These are phyloP conservation scores for Pardalotus punctatus DNA, from an alignment of 2,113 vertebrate genomes.

Conservation along the genomic window DNA sequence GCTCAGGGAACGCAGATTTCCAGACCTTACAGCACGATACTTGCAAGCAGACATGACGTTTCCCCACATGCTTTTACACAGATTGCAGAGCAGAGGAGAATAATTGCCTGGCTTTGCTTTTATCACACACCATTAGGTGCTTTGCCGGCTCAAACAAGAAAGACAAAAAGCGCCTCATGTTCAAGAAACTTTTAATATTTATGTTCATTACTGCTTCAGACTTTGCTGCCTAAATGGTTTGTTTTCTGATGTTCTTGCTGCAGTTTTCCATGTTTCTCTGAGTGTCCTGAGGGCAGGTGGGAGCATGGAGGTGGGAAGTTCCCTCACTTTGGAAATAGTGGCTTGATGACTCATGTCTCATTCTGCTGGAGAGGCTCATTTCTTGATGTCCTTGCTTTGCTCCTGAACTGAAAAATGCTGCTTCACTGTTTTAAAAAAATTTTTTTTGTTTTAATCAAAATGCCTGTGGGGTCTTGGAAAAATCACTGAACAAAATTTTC, in stretches of 20 bases:
- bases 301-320: not conserved
- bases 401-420: not conserved
- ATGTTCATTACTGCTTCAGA: not conserved
- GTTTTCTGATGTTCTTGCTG: not conserved
- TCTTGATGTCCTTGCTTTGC: not conserved
- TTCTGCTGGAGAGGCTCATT: not conserved
- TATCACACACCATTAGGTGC: slow-evolving; percentile 35
- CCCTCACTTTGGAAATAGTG: not conserved
- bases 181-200: slow-evolving; percentile 10
- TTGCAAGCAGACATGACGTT: slow-evolving; percentile 18
- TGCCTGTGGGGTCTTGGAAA: not conserved
- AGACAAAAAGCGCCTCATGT: not conserved
- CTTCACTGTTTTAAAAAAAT: not conserved
- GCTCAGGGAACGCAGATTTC: not conserved
- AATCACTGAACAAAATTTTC: not conserved
- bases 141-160: not conserved
- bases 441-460: not conserved
- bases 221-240: not conserved
- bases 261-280: not conserved
- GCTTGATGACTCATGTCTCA: not conserved
- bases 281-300: not conserved
- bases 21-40: not conserved
- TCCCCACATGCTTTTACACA: not conserved
- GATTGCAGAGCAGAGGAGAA: slow-evolving; percentile 35
- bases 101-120: slow-evolving; percentile 40